Percentiles rank a stretch among this genome's conserved stretches.
Conservation (phyloP, 1,140 invertebrate genomes). For the Meloidogyne chitwoodi region DNA sequence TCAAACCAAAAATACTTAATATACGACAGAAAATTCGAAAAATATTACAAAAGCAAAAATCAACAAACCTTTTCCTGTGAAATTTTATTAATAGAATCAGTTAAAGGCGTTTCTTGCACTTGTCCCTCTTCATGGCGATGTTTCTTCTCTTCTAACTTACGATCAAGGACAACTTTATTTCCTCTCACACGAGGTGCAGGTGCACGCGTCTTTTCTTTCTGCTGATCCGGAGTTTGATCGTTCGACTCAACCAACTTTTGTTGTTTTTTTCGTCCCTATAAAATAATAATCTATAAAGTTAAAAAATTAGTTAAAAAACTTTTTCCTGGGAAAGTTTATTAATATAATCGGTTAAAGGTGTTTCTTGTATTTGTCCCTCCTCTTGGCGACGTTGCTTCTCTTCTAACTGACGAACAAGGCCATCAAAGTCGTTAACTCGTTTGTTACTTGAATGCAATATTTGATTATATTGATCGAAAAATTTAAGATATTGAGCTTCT, state of each 20-base stretch:
- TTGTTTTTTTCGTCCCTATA: neutral
- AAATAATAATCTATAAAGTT: neutral
- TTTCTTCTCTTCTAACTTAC: conserved; percentile 12
- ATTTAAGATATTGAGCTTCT: conserved; percentile 10
- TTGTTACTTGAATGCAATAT: neutral
- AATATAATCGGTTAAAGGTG: conserved; percentile 16
- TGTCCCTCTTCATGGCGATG: conserved; percentile 1
- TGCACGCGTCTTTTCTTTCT: no score
- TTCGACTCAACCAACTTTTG: neutral
- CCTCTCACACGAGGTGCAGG: no score
- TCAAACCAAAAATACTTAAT: no score
- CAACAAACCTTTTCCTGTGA: conserved; percentile 10
- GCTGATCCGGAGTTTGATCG: neutral
- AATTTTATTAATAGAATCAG: conserved; percentile 2
- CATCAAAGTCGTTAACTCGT: conserved; percentile 12
- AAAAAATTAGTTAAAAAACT: neutral
- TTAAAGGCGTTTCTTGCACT: conserved; percentile 16
- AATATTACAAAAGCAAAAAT: neutral
- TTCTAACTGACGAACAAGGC: conserved; percentile 6
- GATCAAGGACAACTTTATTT: neutral
- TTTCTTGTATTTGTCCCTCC: conserved; percentile 14
- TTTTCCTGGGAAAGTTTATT: conserved; percentile 2
- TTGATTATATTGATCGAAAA: neutral
- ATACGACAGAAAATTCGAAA: no score
- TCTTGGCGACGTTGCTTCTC: conserved; percentile 8